Evolutionary conservation across 2,888 invertebrate genomes (phyloP).

Genomic region (Choristoneura rosaceana): DNA sequence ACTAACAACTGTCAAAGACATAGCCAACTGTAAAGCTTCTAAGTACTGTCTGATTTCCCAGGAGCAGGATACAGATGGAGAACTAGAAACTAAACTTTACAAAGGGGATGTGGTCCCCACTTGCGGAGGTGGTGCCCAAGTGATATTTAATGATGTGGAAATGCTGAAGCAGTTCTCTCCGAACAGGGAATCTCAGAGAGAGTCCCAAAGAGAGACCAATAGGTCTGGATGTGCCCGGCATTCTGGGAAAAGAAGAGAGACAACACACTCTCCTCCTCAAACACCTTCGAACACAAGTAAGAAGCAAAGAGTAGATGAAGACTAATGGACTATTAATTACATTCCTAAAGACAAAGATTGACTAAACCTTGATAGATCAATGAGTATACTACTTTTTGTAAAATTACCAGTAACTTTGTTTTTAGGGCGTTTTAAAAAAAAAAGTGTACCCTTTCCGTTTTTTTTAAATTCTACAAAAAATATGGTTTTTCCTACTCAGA

Average conservation of each 20-base stretch:
- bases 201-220: constrained; percentile 58
- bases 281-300: constrained; percentile 79
- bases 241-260: constrained; percentile 75
- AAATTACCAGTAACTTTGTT: no score
- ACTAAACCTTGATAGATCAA: no score
- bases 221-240: constrained; percentile 70
- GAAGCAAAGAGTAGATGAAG: constrained; percentile 76
- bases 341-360: no score
- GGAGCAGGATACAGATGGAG: constrained; percentile 96
- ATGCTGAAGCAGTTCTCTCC: constrained; percentile 93
- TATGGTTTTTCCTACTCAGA: no score
- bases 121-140: constrained; percentile 97
- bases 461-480: no score
- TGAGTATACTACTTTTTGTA: no score
- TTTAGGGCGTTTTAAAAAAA: no score
- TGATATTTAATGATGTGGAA: constrained; percentile 98
- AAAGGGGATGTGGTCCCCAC: constrained; percentile 98
- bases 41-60: constrained; percentile 98
- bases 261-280: constrained; percentile 71
- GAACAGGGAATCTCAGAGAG: constrained; percentile 67
- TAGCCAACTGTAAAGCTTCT: constrained; percentile 88
- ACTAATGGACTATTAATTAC: constrained; percentile 47
- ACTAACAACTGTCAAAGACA: constrained; percentile 91
- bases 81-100: constrained; percentile 95
- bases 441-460: no score